phyloP scores from a whole-genome alignment of 2,113 vertebrate species.

The Nerophis lumbriciformis region DNA sequence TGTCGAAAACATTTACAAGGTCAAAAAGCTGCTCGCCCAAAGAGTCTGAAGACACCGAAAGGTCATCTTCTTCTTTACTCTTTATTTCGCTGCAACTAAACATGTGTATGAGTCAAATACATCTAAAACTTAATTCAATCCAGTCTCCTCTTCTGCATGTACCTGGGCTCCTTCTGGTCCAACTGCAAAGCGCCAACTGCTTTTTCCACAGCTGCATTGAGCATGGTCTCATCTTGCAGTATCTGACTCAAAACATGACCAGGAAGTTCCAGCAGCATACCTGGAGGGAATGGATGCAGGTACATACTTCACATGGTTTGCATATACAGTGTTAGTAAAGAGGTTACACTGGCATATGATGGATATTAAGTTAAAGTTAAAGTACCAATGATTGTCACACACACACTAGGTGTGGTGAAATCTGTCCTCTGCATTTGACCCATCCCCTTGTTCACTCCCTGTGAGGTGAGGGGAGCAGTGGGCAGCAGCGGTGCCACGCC shows the following conservation, averaged over 20 bases:
- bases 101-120: too few relatives aligned
- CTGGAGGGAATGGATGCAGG: constrained; percentile 42
- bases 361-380: too few relatives aligned
- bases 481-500: too few relatives aligned
- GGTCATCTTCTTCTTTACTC: constrained; percentile 55
- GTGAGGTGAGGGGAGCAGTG: too few relatives aligned
- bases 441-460: too few relatives aligned
- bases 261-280: constrained; percentile 76
- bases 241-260: constrained; percentile 62
- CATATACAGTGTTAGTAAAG: too few relatives aligned
- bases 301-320: too few relatives aligned
- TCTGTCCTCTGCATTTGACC: too few relatives aligned
- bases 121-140: too few relatives aligned
- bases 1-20: constrained; percentile 70
- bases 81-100: constrained; percentile 37
- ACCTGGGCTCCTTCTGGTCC: constrained; percentile 42
- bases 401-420: too few relatives aligned
- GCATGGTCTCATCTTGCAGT: constrained; percentile 65
- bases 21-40: constrained; percentile 75
- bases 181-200: constrained; percentile 62
- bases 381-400: too few relatives aligned
- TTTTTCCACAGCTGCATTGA: constrained; percentile 67
- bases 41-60: constrained; percentile 70
- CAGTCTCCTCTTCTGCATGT: not conserved
- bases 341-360: too few relatives aligned